A percentile compares a stretch with the other conserved stretches of the same genome.
These are phyloP conservation scores for Drosophila auraria DNA, from an alignment of 1,140 invertebrate species.

Conservation along the genomic window DNA sequence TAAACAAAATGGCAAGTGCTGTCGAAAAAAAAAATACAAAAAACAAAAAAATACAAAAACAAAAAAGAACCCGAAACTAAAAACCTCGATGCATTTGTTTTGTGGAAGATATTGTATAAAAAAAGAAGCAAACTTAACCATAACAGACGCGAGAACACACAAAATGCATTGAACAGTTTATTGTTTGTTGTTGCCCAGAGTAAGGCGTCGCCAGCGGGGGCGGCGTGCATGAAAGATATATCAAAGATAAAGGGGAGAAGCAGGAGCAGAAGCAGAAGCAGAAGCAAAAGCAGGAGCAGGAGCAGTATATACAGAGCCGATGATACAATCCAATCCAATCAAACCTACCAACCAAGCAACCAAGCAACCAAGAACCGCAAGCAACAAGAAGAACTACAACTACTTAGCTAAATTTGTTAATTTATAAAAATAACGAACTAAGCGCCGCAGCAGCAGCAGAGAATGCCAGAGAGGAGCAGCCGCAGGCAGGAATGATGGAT, in stretches of 20 bases:
- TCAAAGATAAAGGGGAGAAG: conserved; percentile 44
- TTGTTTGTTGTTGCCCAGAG: conserved; percentile 49
- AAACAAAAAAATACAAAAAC: conserved; percentile 22
- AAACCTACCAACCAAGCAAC: conserved; percentile 56
- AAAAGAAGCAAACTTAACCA: conserved; percentile 29
- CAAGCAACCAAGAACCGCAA: conserved; percentile 54
- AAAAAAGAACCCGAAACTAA: conserved; percentile 45
- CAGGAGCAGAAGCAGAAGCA: neutral
- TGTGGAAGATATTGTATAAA: conserved; percentile 51
- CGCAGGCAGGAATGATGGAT: conserved; percentile 61
- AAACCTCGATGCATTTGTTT: conserved; percentile 69
- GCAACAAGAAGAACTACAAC: conserved; percentile 73
- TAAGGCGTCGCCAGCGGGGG: conserved; percentile 23
- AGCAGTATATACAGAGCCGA: conserved; percentile 41
- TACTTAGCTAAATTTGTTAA: conserved; percentile 84
- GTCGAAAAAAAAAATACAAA: conserved; percentile 35
- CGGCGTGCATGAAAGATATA: conserved; percentile 34
- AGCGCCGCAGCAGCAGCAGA: conserved; percentile 59
- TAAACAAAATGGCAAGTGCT: conserved; percentile 55
- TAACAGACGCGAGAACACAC: conserved; percentile 39
- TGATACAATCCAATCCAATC: conserved; percentile 69
- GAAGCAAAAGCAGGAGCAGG: conserved; percentile 18
- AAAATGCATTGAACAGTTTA: conserved; percentile 56
- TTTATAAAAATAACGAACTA: conserved; percentile 83
- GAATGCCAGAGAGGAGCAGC: conserved; percentile 39